A percentile compares a stretch with the other conserved stretches of the same genome.
Conservation (phyloP, 2,888 invertebrate species). For the Tipula vernalis region DNA sequence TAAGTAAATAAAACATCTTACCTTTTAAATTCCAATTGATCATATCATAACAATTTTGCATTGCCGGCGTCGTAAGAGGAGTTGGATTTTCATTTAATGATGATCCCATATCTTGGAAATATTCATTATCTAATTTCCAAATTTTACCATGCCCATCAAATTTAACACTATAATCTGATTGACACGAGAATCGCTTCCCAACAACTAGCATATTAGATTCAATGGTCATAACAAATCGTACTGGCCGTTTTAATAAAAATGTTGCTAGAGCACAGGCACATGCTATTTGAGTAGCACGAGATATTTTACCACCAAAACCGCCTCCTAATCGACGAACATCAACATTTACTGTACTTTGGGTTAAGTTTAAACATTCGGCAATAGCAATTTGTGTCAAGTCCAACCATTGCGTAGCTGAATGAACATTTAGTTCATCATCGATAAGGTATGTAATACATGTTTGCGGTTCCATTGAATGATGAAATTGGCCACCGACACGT, state of each 20-base stretch:
- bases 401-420: conserved; percentile 45
- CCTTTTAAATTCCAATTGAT: conserved; percentile 44
- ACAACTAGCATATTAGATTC: conserved; percentile 49
- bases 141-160: conserved; percentile 50
- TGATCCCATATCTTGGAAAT: conserved; percentile 42
- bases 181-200: conserved; percentile 44
- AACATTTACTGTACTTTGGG: conserved; percentile 37
- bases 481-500: conserved; percentile 47
- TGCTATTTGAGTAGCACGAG: conserved; percentile 41
- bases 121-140: conserved; percentile 44
- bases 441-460: conserved; percentile 45
- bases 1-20: conserved; percentile 11
- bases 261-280: conserved; percentile 54
- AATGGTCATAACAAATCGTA: conserved; percentile 47
- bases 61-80: conserved; percentile 32
- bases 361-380: conserved; percentile 41
- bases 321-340: conserved; percentile 65
- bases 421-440: conserved; percentile 57
- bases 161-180: conserved; percentile 45
- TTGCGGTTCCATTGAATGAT: conserved; percentile 58
- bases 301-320: conserved; percentile 34
- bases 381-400: conserved; percentile 43
- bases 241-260: conserved; percentile 43
- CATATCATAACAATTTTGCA: conserved; percentile 43
- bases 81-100: conserved; percentile 38